A percentile compares a stretch with the other conserved stretches of the same genome.
Conservation (phyloP, 1,140 invertebrate genomes). For the Aphis gossypii region DNA sequence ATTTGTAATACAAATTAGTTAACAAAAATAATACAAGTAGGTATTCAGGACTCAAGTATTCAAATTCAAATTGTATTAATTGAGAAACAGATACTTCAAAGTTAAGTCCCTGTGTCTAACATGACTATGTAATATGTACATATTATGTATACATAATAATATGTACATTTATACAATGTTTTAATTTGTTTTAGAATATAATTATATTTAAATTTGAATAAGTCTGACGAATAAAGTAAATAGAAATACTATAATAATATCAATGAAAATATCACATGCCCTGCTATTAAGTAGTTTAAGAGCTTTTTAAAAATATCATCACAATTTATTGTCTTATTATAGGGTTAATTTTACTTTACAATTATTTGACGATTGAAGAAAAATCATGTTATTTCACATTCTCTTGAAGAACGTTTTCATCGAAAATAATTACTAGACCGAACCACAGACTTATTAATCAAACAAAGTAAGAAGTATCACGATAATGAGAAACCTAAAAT, state of each 20-base stretch:
- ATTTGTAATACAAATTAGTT: not conserved
- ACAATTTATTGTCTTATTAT: not conserved
- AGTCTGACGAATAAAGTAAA: too few species aligned
- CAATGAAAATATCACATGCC: too few species aligned
- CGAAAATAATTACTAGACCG: not conserved
- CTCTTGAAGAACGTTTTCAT: not conserved
- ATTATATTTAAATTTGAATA: too few species aligned
- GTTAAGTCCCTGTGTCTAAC: not conserved
- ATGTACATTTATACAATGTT: not conserved
- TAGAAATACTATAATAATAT: too few species aligned
- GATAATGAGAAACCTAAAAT: not conserved
- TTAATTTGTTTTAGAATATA: not conserved
- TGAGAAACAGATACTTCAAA: not conserved
- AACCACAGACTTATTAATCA: not conserved
- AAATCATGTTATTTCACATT: not conserved
- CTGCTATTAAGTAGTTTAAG: too few species aligned
- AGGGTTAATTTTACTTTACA: not conserved
- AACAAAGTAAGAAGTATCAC: not conserved
- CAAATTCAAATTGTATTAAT: not conserved
- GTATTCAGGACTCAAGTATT: not conserved
- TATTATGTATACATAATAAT: too few species aligned
- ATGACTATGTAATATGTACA: not conserved
- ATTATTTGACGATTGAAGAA: not conserved
- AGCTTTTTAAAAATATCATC: too few species aligned
- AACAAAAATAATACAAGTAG: not conserved